These are phyloP conservation scores for Dendrolimus punctatus DNA, from an alignment of 1,140 invertebrate genomes.

Conservation along the genomic window DNA sequence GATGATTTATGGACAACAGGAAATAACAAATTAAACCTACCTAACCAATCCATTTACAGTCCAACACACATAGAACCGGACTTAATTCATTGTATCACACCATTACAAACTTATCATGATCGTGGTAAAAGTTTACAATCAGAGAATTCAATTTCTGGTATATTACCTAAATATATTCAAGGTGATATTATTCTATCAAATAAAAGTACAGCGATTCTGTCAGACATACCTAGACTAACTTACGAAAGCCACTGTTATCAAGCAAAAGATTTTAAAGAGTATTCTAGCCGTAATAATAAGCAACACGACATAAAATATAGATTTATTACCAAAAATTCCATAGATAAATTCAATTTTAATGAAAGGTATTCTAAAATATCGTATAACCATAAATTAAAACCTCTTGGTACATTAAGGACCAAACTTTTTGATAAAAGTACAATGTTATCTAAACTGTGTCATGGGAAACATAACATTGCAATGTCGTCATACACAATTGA, in stretches of 20 bases:
- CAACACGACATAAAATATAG: background rate
- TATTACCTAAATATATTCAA: too few species aligned
- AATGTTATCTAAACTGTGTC: background rate
- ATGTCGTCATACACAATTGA: slow-evolving; percentile 14
- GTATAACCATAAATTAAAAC: background rate
- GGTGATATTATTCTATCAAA: too few species aligned
- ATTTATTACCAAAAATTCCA: slow-evolving; percentile 23
- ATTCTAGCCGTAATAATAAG: too few species aligned
- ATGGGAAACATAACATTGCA: slow-evolving; percentile 1
- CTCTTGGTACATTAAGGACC: background rate
- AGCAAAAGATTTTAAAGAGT: too few species aligned
- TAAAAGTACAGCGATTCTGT: too few species aligned
- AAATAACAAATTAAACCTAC: too few species aligned
- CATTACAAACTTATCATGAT: too few species aligned
- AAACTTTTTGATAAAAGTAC: background rate
- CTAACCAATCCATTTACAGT: too few species aligned
- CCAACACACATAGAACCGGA: too few species aligned
- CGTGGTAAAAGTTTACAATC: too few species aligned
- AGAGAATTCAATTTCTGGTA: too few species aligned
- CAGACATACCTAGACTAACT: slow-evolving; percentile 14
- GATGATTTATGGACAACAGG: background rate
- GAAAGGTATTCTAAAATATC: background rate
- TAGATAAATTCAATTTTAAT: slow-evolving; percentile 15
- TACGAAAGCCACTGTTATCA: slow-evolving; percentile 26
- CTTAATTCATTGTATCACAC: too few species aligned